Base-by-base conservation (phyloP, 1,140 invertebrate species). In the Drosophila littoralis region DNA sequence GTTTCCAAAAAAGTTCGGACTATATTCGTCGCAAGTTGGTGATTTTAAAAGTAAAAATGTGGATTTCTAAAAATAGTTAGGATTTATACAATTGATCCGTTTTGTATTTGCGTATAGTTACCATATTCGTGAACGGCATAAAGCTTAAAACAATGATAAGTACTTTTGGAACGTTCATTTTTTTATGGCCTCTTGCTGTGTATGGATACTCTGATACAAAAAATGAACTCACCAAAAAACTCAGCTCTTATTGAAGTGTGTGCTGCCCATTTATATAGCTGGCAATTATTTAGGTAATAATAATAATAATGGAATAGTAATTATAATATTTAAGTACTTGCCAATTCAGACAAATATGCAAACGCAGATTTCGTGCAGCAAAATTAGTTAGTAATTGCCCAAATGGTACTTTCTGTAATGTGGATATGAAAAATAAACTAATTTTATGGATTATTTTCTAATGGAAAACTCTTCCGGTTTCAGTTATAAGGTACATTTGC, bases 1-100 rank as follows among this genome's bases (percentile, higher is more conserved):
- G 7, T 80, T 82, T 7, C 43, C 17, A 1, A 86, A 54, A 48
- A 75, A 82, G 9, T 17, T 75, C 1, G 42, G 48, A 54, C 64
- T 86, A 15, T 38, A 77, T 7, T 68, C 32, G 40, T 69, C 43
- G 42, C 46, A 58, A 12, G 28, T n/a, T 7, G 50, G 48, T 0
- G 46, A 1, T 9, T 59, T 40, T 17, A 60, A 33, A 7, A 76
- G 15, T 8, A 9, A 8, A 40, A 54, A 17, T 10, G 22, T 54
- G 1, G 55, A 15, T 17, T 66, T 38, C 61, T 72, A 12, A 8
- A 6, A 40, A 35, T 33, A 22, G 57, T 12, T 35, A 2, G 6
- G 17, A 13, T 15, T 22, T 7, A 46, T 36, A 42, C 6, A 22
- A 1, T 33, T 9, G 4, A 28, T 5, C 22, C 9, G 2, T 50